Base-by-base conservation (phyloP, 1,140 invertebrate genomes). In the Drosophila asahinai region DNA sequence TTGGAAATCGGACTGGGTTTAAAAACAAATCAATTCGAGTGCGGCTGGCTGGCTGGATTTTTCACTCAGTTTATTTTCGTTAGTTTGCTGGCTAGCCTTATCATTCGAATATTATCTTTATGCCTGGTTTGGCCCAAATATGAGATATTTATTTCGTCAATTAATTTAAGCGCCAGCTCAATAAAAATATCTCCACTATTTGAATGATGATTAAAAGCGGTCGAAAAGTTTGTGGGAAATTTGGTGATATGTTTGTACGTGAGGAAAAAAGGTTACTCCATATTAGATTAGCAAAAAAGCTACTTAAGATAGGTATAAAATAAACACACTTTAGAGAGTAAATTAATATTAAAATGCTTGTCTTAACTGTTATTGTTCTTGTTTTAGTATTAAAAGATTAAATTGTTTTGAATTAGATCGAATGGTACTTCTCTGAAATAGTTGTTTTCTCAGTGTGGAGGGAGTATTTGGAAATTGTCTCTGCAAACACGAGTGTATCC, bases 111-210 rank as follows among this genome's bases (percentile, higher is more conserved):
- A 78, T 83, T 68, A 83, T 81, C 33, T 81, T 58, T 62, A 62
- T 79, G 40, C 52, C 30, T 57, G 57, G 36, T 38, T 64, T 38
- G 79, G 60, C 58, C 74, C 52, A 66, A 45, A 77, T 62, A 43
- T 45, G 40, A 59, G 49, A 49, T 70, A 61, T 75, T 68, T 77
- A 33, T 70, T 83, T 76, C 60, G 43, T 61, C 60, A 83, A 83
- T 80, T 83, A 80, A 83, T 76, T 80, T 54, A 83, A 55, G 81
- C 80, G 68, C 58, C 74, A 67, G 58, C 43, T 19, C 60, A 60
- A 62, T 70, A 42, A 60, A 75, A 63, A 65, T 70, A 57, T 71
- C 43, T 66, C 8, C 42, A 30, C 27, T 48, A 45, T 59, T 71
- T 64, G 17, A 40, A 12, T 30, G 43, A 51, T 43, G 22, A 40